Evolutionary conservation across 2,797 vertebrate species (phyloP), one percentile per base, ranked within the genome.

Genomic region (Cyprinodon diabolis): DNA sequence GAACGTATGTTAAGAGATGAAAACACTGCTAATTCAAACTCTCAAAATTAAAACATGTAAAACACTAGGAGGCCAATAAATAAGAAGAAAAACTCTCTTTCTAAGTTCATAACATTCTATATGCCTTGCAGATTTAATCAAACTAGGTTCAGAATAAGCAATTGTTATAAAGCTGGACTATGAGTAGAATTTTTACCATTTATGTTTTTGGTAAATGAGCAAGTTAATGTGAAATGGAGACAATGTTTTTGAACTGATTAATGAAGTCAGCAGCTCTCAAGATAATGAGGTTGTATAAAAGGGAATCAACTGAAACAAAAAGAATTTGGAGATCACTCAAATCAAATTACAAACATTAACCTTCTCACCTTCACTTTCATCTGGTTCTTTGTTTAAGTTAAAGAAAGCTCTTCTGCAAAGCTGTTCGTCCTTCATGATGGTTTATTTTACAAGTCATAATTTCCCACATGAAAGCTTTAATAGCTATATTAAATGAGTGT

Each of bases 291-390:
- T 45, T 48, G 65, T 10, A 13, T 13, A 15, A 67, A 74, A 57
- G 23, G 6, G 25, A 37, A 43, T 47, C 12, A 30, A 30, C 30
- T 72, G 66, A 74, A 68, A 35, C 35, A 49, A 67, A 30, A 49
- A 67, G 15, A 68, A 55, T 25, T 74, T 48, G 45, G 9, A 54
- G 17, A 67, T 67, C 71, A 73, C 54, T 73, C 49, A 30, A 74
- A 13, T 74, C 54, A 37, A 49, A 58, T 66, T 35, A 66, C 11
- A 25, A 45, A 19, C 6, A 30, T 6, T 21, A 8, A 52, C 5
- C 49, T n/a, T 67, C 17, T 35, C 51, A 74, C 48, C 12, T 9
- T 45, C 37, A 19, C 37, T 45, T 19, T 69, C 17, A 6, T 74
- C 51, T 23, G 3, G 25, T 10, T 72, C 55, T 43, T 25, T 17